A percentile compares a stretch with the other conserved stretches of the same genome.
Evolutionary conservation across 1,140 invertebrate genomes (phyloP).

Genomic region (Drosophila santomea): DNA sequence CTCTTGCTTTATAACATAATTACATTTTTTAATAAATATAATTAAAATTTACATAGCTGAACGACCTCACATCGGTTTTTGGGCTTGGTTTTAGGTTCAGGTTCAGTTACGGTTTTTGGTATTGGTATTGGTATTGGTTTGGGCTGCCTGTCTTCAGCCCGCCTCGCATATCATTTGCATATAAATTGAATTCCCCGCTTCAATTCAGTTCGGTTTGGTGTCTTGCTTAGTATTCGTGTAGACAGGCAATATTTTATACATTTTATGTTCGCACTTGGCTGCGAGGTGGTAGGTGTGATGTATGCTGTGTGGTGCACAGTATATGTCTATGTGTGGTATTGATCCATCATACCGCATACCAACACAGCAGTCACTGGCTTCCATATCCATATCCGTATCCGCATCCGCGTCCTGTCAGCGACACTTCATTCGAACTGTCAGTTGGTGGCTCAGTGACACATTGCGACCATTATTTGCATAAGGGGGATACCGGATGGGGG

Average conservation of each 20-base stretch:
- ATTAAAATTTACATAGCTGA: constrained; percentile 67
- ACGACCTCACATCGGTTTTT: constrained; percentile 1
- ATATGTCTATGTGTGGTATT: constrained; percentile 6
- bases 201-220: constrained; percentile 33
- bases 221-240: constrained; percentile 48
- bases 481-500: constrained; percentile 9
- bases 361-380: constrained; percentile 4
- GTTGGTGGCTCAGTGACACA: constrained; percentile 64
- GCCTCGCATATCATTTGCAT: constrained; percentile 77
- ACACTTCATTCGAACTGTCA: constrained; percentile 73
- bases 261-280: constrained; percentile 53
- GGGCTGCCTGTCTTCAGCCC: constrained; percentile 51
- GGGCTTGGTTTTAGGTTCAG: not conserved
- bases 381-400: constrained; percentile 16
- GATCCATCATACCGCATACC: constrained; percentile 30
- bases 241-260: constrained; percentile 79
- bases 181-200: constrained; percentile 76
- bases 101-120: not conserved
- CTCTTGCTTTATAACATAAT: constrained; percentile 51
- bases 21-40: constrained; percentile 77
- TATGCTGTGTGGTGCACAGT: not conserved
- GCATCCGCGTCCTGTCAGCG: constrained; percentile 45
- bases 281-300: constrained; percentile 1
- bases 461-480: constrained; percentile 80
- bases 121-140: constrained; percentile 12